Evolutionary conservation across 2,797 vertebrate genomes (phyloP).

Genomic region (Mastacembelus armatus): DNA sequence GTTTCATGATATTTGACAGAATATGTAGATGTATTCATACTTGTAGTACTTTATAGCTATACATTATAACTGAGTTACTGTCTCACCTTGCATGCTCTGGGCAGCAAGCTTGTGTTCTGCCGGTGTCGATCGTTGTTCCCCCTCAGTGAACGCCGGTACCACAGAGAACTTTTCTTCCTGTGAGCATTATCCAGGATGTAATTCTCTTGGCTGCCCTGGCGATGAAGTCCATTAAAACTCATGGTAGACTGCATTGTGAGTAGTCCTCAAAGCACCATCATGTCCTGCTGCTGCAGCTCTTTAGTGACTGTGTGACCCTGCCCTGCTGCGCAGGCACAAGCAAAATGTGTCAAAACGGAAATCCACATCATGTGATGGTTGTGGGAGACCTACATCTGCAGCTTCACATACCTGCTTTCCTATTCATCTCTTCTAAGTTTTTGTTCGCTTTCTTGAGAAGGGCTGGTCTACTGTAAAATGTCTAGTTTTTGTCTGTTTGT

Average conservation of each 20-base stretch:
- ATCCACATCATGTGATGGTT: constrained; percentile 85
- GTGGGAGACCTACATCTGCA: constrained; percentile 80
- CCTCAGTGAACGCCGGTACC: constrained; percentile 74
- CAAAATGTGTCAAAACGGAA: constrained; percentile 79
- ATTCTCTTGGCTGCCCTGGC: constrained; percentile 73
- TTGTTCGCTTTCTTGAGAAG: constrained; percentile 54
- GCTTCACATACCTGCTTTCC: constrained; percentile 49
- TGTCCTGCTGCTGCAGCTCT: constrained; percentile 49
- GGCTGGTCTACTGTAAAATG: constrained; percentile 33
- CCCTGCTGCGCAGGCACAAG: constrained; percentile 49
- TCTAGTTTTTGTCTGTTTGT: too few species aligned
- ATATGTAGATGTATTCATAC: not conserved
- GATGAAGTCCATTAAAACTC: constrained; percentile 81
- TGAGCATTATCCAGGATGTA: constrained; percentile 66
- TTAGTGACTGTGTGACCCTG: constrained; percentile 53
- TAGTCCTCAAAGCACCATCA: constrained; percentile 65
- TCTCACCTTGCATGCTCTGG: constrained; percentile 85
- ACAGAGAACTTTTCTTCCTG: constrained; percentile 75
- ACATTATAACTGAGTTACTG: not conserved
- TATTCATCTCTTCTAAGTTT: constrained; percentile 51
- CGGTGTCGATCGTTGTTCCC: constrained; percentile 67
- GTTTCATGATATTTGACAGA: not conserved
- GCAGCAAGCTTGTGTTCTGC: constrained; percentile 77
- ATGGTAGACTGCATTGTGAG: constrained; percentile 74
- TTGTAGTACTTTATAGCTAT: not conserved